Base-by-base conservation (phyloP, 1,140 invertebrate species). In the Drosophila erecta region DNA sequence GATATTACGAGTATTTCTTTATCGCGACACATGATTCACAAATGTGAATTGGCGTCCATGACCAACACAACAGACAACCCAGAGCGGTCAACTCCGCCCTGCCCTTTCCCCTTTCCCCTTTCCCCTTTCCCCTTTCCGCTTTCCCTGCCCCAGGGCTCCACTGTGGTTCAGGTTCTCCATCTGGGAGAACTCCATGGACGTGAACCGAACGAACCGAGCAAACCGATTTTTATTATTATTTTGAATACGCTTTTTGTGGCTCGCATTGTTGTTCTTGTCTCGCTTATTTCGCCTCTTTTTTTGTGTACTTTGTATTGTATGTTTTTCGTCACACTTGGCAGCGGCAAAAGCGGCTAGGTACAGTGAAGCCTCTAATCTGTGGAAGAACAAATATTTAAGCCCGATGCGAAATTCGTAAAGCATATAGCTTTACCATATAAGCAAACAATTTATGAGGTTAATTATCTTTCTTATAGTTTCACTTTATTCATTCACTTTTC, bases 291-390 rank as follows among this genome's bases (percentile, higher is more conserved):
- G 77, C 53, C 62, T 66, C 40, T 38, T 70, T 80, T 83, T 79
- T 67, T 86, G 78, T 86, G 78, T 83, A 85, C 79, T 86, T 86
- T 83, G 83, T 86, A 89, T 86, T 87, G 84, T 86, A 83, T 86
- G 76, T 83, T 89, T 86, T 86, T 86, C 84, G 83, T 86, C 83
- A 86, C 83, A 86, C 83, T 86, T 86, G 84, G 83, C 84, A 86
- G 83, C 83, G 35, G 10, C 65, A 53, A 41, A 72, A 61, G 41
- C 66, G 72, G 74, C 59, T 46, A 55, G 51, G 60, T 67, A 65
- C 64, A 67, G 64, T 67, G 46, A 11, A 12, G 4, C 41, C 60
- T 62, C 2, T 35, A 0, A 2, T 12, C 15, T 3, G 11, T 15
- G 11, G 41, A 5, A 30, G 8, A 7, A 30, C 7, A 10, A 30